Base-by-base conservation (phyloP, 2,797 vertebrate species). In the Erpetoichthys calabaricus region DNA sequence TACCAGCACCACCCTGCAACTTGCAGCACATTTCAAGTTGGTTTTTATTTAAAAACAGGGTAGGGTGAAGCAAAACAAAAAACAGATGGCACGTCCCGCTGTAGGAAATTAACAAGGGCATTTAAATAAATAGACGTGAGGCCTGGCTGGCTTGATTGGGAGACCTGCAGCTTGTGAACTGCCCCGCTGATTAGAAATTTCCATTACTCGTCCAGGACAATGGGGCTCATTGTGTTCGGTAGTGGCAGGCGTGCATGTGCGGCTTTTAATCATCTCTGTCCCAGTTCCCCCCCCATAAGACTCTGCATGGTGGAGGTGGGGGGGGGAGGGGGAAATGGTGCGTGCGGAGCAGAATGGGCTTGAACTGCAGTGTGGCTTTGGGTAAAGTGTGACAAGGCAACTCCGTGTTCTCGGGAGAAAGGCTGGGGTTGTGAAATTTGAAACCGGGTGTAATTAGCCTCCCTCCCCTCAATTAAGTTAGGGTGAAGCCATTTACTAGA, bases 271-370 rank as follows among this genome's bases (percentile, higher is more conserved):
- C 60, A 7, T 57, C 66, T 65, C 49, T 64, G 47, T 49, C 46
- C 53, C 25, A 25, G 25, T 25, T 25, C 25, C 25, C 25, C 25
- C 25, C 50, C 59, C 63, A 73, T 68, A 78, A 74, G 73, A 63
- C 61, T 57, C 57, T 62, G 64, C 70, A 74, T 74, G 47, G 75
- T 66, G 66, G 61, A 68, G 80, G 75, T 79, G 80, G 78, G 74
- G 58, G 76, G 78, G 63, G 62, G 56, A 58, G 42, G 60, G 67
- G 69, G 77, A 73, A 62, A 72, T 70, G 45, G 75, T 64, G 73
- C 59, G 54, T 63, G 70, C 25, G 25, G 25, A 25, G 74, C 67
- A 60, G 65, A 67, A 61, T 63, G 3, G 8, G 55, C 62, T 59
- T 73, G 65, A 62, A 53, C 9, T 64, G 63, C 65, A 62, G 69